Conservation (phyloP, 2,113 vertebrate genomes). For the Spermophilus dauricus region DNA sequence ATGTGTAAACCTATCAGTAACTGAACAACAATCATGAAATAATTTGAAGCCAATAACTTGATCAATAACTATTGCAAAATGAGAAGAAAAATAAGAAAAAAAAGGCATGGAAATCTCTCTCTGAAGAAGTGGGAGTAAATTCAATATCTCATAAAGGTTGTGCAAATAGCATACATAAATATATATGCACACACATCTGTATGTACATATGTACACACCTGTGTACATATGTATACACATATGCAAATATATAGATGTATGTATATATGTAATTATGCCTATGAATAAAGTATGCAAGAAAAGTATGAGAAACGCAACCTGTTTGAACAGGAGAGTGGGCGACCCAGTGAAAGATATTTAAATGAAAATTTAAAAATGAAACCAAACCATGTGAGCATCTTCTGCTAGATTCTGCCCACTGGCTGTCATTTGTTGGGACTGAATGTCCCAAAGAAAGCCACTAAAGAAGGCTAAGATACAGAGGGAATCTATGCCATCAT, state of each 20-base stretch:
- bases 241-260: not conserved
- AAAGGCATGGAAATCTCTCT: not conserved
- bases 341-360: not conserved
- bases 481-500: not conserved
- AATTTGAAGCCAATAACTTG: not conserved
- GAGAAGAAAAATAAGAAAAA: not conserved
- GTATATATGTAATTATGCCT: not conserved
- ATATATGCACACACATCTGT: not conserved
- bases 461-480: not conserved
- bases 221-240: no score
- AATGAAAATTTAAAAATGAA: conserved; percentile 22
- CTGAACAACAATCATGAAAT: not conserved
- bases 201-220: not conserved
- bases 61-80: not conserved
- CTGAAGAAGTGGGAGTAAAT: not conserved
- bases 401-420: not conserved
- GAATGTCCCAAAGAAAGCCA: not conserved
- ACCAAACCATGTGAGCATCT: not conserved
- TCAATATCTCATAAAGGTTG: not conserved
- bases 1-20: not conserved
- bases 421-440: not conserved
- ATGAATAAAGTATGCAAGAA: not conserved
- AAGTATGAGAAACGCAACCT: not conserved
- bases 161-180: not conserved
- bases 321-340: not conserved